Base-by-base conservation (phyloP, 2,113 vertebrate genomes). In the Anoplopoma fimbria region DNA sequence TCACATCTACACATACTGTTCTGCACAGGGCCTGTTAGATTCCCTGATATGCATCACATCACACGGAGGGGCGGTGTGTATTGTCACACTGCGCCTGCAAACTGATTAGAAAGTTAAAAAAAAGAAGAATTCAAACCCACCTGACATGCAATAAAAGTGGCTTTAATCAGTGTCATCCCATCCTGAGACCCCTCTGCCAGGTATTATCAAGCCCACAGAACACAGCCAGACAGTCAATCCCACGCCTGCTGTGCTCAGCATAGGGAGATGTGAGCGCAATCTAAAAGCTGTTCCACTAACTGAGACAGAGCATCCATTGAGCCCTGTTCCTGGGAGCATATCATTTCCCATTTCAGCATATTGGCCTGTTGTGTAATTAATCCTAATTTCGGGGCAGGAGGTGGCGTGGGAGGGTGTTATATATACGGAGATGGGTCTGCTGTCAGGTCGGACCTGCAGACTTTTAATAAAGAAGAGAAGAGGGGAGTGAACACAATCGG, bases 291-390 rank as follows among this genome's bases (percentile, higher is more conserved):
- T 42, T 88, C 79, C 60, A 31, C 86, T 91, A 93, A 92, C 88
- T 70, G 86, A 91, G 87, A 91, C 81, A 71, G 83, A 91, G 86
- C 86, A 76, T 83, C 89, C 77, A 81, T 47, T 69, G 64, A 67
- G 61, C 58, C 31, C 64, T 29, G 70, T 80, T 88, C 81, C 75
- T 68, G 55, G 82, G 86, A 85, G 87, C 86, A 83, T 85, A 88
- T 91, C 57, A 88, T 90, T 93, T 91, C 88, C 92, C 77, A 79
- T 88, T 90, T 83, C 88, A 87, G 87, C 91, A 82, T 84, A 88
- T 88, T 75, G 89, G 79, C 63, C 88, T 70, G 65, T 81, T 85
- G 38, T 77, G 89, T 92, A 93, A 94, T 93, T 93, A 92, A 93
- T 94, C 89, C 85, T 90, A 93, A 93, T 94, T 93, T 76, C 45